Base-by-base conservation (phyloP, 2,888 invertebrate genomes). In the Amaurobius ferox region DNA sequence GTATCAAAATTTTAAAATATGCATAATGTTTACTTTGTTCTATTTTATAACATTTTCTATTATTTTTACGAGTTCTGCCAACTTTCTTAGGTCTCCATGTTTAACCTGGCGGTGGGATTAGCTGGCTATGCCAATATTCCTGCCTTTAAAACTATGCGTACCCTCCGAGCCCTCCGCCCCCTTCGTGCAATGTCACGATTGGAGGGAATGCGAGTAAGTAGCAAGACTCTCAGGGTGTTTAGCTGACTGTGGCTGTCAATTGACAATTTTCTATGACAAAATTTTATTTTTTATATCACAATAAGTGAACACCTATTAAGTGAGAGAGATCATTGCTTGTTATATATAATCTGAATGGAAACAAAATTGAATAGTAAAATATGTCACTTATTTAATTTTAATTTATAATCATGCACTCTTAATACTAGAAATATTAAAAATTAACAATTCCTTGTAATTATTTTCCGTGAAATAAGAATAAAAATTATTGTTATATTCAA, bases 101-200 rank as follows among this genome's bases (percentile, higher is more conserved):
- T 92, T 81, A 91, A 91, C 89, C 89, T 92, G 76, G 90, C 89
- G 3, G 91, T 91, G n/a, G 91, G 91, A 76, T 88, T 90, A 23
- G 88, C 90, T 64, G 90, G 90, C 32, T 80, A 73, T 79, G 85
- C 29, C 97, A 97, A 97, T 93, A 97, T 98, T 94, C 97, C 97
- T 94, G 98, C 98, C 93, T 98, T 98, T 95, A 98, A 98, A 95
- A 98, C 98, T 91, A 97, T 98, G 97, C 94, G 98, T 94, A 98
- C 98, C 91, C 94, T 98, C 92, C 95, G 98, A 93, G 98, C 98
- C 92, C 95, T 98, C 92, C 95, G 98, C 93, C 98, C 98, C 92
- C 95, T 98, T 93, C 95, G 98, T 94, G 98, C 98, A 92, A 97
- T 98, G 96, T 98, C 98, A 93, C 95, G 98, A 93, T 98, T 98